Evolutionary conservation across 1,140 invertebrate genomes (phyloP), one percentile per base, ranked within the genome.

Genomic region (Ceratosolen fusciceps): DNA sequence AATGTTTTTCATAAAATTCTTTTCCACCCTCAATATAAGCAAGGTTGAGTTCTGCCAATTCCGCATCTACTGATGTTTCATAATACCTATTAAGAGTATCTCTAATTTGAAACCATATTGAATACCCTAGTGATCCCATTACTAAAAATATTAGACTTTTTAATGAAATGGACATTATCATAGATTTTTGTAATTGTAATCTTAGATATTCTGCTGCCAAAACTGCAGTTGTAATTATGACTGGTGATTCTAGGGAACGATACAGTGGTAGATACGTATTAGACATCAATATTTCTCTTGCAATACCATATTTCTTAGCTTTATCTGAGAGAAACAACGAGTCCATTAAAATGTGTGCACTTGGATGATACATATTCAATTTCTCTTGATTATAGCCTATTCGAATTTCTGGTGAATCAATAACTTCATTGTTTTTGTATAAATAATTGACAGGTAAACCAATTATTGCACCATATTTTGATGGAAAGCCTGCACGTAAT

Each of bases 291-390:
- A 96, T 91, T 90, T 96, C 93, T 78, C 93, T 91, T 72, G 94
- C 95, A 31, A 96, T 93, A 16, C 93, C 95, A 91, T 95, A 96
- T 76, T 95, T 92, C 85, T 96, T 92, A 8, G 95, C 95, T 62
- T 95, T 92, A 60, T 95, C 93, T 14, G 94, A 93, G 2, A 96
- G 83, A 2, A 95, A 85, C 21, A 96, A 82, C 1, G 95, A 92
- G 4, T 94, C 85, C 43, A 93, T 84, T 21, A 96, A 89, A 54
- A 92, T 83, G 81, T 92, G 87, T 0, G 93, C 94, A 65, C 90
- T 89, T 74, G 92, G 90, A 2, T 92, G 90, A 39, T 87, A 89
- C 93, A 94, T 94, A 80, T 93, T 87, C 19, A 95, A 85, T 67
- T 34, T 12, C 43, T 77, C 62, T 68, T 37, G 24, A 8, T 74